Evolutionary conservation across 2,888 invertebrate genomes (phyloP).

Genomic region (Agrochola lota): DNA sequence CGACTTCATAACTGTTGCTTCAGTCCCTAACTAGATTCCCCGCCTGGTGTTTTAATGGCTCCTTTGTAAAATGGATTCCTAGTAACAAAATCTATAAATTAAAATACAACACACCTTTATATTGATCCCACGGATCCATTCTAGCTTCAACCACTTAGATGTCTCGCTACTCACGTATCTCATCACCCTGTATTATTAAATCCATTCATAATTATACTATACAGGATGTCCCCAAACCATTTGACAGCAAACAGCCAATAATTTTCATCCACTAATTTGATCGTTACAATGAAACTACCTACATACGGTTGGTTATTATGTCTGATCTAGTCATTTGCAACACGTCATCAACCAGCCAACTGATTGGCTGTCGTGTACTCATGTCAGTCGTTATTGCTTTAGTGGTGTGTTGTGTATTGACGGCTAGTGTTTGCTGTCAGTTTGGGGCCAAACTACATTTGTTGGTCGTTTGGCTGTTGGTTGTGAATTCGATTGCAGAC

Average conservation of each 20-base stretch:
- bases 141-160: background rate
- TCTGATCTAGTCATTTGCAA: slow-evolving; percentile 30
- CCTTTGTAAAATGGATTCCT: background rate
- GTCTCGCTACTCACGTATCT: background rate
- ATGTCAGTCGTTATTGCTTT: slow-evolving; percentile 30
- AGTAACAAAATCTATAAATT: background rate
- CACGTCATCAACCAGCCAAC: slow-evolving; percentile 18
- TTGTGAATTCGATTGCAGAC: background rate
- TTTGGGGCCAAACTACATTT: slow-evolving; percentile 20
- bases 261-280: slow-evolving; percentile 7
- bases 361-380: slow-evolving; percentile 37
- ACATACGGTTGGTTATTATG: slow-evolving; percentile 2
- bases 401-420: slow-evolving; percentile 20
- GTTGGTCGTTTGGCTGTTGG: background rate
- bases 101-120: background rate
- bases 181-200: slow-evolving; percentile 7
- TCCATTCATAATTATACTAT: background rate
- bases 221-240: background rate
- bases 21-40: background rate
- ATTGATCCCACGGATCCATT: no score
- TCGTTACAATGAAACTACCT: slow-evolving; percentile 22
- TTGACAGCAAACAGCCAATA: slow-evolving; percentile 11
- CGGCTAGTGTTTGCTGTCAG: slow-evolving; percentile 29
- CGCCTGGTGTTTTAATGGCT: no score
- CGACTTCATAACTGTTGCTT: slow-evolving; percentile 44